phyloP scores from a whole-genome alignment of 2,888 invertebrate species.

The Erannis defoliaria region DNA sequence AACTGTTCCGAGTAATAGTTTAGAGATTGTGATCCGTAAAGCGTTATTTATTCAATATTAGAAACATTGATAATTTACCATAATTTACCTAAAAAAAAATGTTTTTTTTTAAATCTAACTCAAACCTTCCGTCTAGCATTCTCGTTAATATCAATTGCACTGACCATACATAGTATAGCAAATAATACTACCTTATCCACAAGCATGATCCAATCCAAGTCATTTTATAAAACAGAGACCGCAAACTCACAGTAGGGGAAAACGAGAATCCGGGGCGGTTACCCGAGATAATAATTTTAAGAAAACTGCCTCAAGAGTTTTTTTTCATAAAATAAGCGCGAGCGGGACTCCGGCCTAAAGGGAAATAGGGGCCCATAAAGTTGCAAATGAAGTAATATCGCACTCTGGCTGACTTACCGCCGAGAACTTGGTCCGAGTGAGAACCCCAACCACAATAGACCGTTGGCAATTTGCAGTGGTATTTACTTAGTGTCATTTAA shows the following conservation, averaged over 20 bases:
- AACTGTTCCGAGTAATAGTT: no score
- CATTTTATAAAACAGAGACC: constrained; percentile 20
- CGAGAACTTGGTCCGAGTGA: constrained; percentile 59
- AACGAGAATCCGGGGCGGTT: constrained; percentile 61
- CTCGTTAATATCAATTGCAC: no score
- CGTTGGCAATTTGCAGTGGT: constrained; percentile 66
- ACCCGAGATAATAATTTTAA: constrained; percentile 71
- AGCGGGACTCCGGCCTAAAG: constrained; percentile 62
- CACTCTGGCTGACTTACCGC: constrained; percentile 66
- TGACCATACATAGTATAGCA: no score
- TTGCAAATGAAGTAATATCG: constrained; percentile 84
- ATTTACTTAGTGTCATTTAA: constrained; percentile 79
- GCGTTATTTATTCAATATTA: no score
- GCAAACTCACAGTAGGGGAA: constrained; percentile 30
- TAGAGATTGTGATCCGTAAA: no score
- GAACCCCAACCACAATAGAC: constrained; percentile 57
- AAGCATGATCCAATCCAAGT: constrained; percentile 16
- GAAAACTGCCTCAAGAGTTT: constrained; percentile 65
- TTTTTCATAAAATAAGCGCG: constrained; percentile 70
- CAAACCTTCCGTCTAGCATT: no score
- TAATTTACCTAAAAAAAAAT: no score
- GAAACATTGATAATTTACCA: no score
- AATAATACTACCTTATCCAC: background rate
- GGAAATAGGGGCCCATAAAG: constrained; percentile 75
- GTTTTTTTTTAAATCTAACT: no score